These are phyloP conservation scores for Fulmarus glacialis DNA, from an alignment of 2,113 vertebrate genomes.

Conservation along the genomic window DNA sequence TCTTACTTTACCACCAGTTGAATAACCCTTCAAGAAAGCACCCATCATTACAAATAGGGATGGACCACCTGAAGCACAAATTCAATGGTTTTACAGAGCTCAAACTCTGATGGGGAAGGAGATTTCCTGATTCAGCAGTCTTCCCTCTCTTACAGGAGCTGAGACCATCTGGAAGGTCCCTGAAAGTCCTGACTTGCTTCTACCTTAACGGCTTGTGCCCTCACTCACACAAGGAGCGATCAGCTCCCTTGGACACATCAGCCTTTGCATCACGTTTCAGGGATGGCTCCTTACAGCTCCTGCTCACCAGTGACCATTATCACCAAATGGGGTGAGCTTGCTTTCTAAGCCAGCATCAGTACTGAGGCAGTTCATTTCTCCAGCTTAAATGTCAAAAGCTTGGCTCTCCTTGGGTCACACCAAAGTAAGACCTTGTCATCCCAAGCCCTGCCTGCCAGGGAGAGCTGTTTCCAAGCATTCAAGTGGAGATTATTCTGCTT, in stretches of 20 bases:
- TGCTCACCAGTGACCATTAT: background rate
- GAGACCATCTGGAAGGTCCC: background rate
- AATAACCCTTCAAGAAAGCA: background rate
- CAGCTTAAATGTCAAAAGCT: background rate
- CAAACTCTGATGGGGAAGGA: background rate
- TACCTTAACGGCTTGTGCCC: background rate
- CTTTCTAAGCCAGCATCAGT: background rate
- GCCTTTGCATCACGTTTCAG: background rate
- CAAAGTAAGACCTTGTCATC: background rate
- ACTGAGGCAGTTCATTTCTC: background rate
- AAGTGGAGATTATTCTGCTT: background rate
- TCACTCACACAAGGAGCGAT: background rate
- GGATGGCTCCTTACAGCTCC: background rate
- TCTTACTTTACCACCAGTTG: background rate
- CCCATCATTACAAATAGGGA: background rate
- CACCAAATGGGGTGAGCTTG: background rate
- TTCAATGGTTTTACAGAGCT: background rate
- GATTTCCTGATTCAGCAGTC: background rate
- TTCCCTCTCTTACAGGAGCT: background rate
- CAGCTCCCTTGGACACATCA: rapidly evolving
- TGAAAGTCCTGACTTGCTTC: background rate
- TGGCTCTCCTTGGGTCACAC: background rate
- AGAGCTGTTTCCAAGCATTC: background rate
- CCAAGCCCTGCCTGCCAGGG: background rate
- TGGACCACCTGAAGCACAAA: background rate